A percentile compares a stretch with the other conserved stretches of the same genome.
These are phyloP conservation scores for Alexandromys fortis DNA, from an alignment of 2,113 vertebrate genomes.

Conservation along the genomic window DNA sequence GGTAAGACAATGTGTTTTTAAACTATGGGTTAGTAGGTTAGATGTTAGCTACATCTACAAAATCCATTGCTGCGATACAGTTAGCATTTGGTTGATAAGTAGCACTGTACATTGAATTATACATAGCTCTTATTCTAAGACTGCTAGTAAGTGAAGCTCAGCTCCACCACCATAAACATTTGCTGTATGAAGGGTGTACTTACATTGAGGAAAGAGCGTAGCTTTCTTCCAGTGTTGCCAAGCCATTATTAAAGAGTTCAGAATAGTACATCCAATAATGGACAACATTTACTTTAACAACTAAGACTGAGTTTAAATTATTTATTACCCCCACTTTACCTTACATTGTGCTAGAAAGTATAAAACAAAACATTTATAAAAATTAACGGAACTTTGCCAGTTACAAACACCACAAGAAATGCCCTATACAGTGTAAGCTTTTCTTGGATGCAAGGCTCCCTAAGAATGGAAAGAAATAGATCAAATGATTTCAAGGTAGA, in stretches of 20 bases:
- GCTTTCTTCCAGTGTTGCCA: slow-evolving; percentile 35
- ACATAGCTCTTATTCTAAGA: neutral
- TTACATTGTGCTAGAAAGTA: slow-evolving; percentile 21
- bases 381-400: slow-evolving; percentile 15
- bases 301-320: slow-evolving; percentile 52
- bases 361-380: slow-evolving; percentile 40
- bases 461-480: neutral
- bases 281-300: slow-evolving; percentile 52
- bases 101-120: neutral
- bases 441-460: slow-evolving; percentile 4
- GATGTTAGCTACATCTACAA: neutral
- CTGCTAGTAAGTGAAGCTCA: neutral
- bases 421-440: neutral
- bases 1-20: neutral
- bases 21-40: neutral
- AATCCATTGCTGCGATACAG: neutral
- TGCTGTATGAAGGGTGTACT: neutral
- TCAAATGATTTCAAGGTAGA: neutral
- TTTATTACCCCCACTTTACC: slow-evolving; percentile 37
- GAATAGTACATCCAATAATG: slow-evolving; percentile 12
- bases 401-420: neutral
- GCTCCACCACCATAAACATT: neutral
- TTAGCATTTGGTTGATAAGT: slow-evolving; percentile 16
- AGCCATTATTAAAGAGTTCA: slow-evolving; percentile 50
- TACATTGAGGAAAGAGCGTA: neutral